Percentiles rank a stretch among this genome's conserved stretches.
These are phyloP conservation scores for Parochlus steinenii DNA, from an alignment of 2,888 invertebrate species.

Conservation along the genomic window DNA sequence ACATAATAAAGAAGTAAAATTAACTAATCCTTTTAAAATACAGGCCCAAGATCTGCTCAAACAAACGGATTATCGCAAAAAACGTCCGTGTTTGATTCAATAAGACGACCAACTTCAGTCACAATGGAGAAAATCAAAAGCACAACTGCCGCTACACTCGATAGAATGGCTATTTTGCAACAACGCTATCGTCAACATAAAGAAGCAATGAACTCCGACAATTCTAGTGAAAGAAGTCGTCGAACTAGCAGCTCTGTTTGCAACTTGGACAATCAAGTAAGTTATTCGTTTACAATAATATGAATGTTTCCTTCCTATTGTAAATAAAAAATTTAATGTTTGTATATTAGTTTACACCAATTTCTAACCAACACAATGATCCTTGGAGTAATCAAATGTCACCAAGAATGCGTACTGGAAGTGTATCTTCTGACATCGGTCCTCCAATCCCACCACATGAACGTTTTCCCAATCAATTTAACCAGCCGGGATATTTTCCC, in stretches of 20 bases:
- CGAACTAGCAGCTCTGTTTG: constrained; percentile 17
- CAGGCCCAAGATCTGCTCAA: constrained; percentile 1
- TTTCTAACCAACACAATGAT: not conserved
- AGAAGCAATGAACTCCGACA: constrained; percentile 29
- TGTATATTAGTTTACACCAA: not conserved
- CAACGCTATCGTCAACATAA: constrained; percentile 41
- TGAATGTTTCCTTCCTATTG: no score
- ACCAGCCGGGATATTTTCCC: not conserved
- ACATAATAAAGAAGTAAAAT: not conserved
- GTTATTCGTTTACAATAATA: no score
- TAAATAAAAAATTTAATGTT: no score
- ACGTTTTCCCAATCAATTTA: not conserved
- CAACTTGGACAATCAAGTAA: constrained; percentile 14
- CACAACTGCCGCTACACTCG: constrained; percentile 28
- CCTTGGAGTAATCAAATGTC: not conserved
- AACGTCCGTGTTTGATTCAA: constrained; percentile 26
- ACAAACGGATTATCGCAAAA: constrained; percentile 13
- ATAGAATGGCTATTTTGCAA: constrained; percentile 32
- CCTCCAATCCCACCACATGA: constrained; percentile 8
- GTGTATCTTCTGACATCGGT: constrained; percentile 5
- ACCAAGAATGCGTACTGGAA: not conserved
- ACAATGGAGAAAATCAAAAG: constrained; percentile 30
- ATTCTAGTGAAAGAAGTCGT: constrained; percentile 12
- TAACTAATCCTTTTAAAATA: constrained; percentile 1
- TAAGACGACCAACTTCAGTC: constrained; percentile 28